Base-by-base conservation (phyloP, 1,140 invertebrate genomes). In the Drosophila trapezifrons region DNA sequence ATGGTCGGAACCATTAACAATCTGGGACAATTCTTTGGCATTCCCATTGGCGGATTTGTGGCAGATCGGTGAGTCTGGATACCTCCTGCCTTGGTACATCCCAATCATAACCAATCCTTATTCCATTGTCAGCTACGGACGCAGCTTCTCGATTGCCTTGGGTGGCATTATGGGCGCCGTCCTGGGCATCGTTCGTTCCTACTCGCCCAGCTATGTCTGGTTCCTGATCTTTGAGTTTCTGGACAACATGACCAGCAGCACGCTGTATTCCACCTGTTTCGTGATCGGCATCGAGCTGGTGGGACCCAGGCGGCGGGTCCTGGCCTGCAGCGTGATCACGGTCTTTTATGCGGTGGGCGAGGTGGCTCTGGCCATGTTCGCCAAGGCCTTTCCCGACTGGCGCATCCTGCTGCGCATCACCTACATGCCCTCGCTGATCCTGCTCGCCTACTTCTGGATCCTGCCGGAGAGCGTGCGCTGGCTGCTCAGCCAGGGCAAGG, bases 271-370 rank as follows among this genome's bases (percentile, higher is more conserved):
- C 43, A 93, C 94, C 7, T 94, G 93, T 51, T 95, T 94, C 87
- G 92, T 94, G 60, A 90, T 94, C 27, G 96, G 95, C 27, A 94
- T 97, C 89, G 97, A 98, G 90, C 93, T 96, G 70, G 95, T 97
- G 0, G 95, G 95, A 2, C 95, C 96, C 5, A 94, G 94, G 72
- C 94, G 95, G 57, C 93, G 97, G 73, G 95, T 96, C 1, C 93
- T 96, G 25, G 95, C 94, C 52, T 96, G 96, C 42, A 95, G 96
- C 1, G 80, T 96, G 0, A 94, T 96, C 32, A 95, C 95, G 42
- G 93, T 93, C 35, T 94, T 95, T 62, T 97, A 96, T 86, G 95
- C 96, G 0, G 77, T 96, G 12, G 97, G 96, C 2, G 94, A 96
- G 62, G 94, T 95, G 76, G 86, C 94, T 7, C 89, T 96, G 58